phyloP scores from a whole-genome alignment of 2,113 vertebrate species.

The Hyaena hyaena region DNA sequence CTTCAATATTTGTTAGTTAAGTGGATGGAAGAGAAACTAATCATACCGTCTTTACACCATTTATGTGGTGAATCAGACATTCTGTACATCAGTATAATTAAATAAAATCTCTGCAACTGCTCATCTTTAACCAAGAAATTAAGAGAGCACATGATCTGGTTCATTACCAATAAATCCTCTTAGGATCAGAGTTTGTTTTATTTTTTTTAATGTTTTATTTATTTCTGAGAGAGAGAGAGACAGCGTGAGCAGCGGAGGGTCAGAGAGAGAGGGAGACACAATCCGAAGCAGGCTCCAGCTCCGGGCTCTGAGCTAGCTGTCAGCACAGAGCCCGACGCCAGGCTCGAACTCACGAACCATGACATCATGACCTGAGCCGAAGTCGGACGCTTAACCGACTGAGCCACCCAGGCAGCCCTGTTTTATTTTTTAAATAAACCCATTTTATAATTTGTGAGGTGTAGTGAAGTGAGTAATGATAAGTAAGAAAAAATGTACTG shows the following conservation, averaged over 20 bases:
- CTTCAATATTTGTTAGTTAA: neutral
- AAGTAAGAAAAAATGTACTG: neutral
- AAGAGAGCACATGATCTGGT: neutral
- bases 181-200: neutral
- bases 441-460: neutral
- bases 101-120: neutral
- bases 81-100: neutral
- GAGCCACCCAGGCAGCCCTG: too few species aligned
- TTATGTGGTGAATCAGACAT: neutral
- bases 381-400: too few species aligned
- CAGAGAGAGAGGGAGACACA: too few species aligned
- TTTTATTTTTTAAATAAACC: neutral
- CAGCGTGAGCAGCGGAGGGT: too few species aligned
- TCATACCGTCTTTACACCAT: neutral
- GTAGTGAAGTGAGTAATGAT: neutral
- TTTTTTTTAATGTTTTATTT: too few species aligned
- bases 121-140: slow-evolving; percentile 24
- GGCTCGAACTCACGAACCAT: too few species aligned
- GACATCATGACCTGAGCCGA: too few species aligned
- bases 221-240: too few species aligned
- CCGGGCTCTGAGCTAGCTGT: too few species aligned
- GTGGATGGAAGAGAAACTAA: neutral
- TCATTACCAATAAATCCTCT: neutral
- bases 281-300: too few species aligned
- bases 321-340: too few species aligned